A percentile compares a stretch with the other conserved stretches of the same genome.
Conservation (phyloP, 2,113 vertebrate genomes). For the Semicossyphus pulcher region DNA sequence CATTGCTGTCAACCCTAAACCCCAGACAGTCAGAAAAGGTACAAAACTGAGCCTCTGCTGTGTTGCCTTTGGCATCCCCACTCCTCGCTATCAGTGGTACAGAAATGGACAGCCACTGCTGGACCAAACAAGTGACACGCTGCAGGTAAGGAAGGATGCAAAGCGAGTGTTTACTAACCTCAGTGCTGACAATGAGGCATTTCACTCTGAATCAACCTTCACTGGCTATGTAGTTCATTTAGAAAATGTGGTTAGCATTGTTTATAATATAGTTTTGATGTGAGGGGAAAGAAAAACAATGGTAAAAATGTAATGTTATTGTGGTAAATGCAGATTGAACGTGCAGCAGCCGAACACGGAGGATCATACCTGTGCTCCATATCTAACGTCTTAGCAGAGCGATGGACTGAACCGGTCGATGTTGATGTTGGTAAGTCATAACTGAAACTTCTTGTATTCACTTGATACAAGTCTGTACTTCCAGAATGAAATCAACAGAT, state of each 20-base stretch:
- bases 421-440: conserved; percentile 82
- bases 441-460: conserved; percentile 2
- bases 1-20: conserved; percentile 80
- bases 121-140: conserved; percentile 73
- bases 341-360: conserved; percentile 41
- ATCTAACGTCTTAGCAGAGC: conserved; percentile 83
- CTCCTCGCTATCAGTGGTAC: conserved; percentile 89
- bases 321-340: conserved; percentile 72
- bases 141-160: conserved; percentile 76
- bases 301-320: conserved; percentile 11
- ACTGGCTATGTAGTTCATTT: background rate
- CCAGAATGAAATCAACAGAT: background rate
- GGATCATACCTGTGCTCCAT: conserved; percentile 88
- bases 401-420: conserved; percentile 85
- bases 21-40: conserved; percentile 71
- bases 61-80: conserved; percentile 85
- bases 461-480: conserved; percentile 1
- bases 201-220: background rate
- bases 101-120: conserved; percentile 82
- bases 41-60: conserved; percentile 79
- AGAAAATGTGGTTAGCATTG: conserved; percentile 28
- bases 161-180: conserved; percentile 1
- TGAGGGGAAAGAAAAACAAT: conserved; percentile 3
- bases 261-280: background rate
- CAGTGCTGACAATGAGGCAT: background rate